These are phyloP conservation scores for Balaeniceps rex DNA, from an alignment of 2,113 vertebrate genomes.

Conservation along the genomic window DNA sequence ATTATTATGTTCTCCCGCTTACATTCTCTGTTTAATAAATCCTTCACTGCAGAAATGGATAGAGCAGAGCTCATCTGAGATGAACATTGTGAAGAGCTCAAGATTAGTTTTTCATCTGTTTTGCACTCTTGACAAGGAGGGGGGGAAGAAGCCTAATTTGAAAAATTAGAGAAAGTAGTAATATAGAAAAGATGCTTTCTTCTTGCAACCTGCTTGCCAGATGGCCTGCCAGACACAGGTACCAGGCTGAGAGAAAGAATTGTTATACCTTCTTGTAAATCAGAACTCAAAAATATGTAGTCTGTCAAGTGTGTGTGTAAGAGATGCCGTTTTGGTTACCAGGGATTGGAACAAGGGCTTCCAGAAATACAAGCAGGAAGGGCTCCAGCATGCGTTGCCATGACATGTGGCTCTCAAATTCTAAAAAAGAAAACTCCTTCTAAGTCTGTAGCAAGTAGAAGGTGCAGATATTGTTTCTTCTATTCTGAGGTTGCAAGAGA, in stretches of 20 bases:
- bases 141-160: not conserved
- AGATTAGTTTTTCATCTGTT: not conserved
- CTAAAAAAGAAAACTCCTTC: not conserved
- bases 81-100: not conserved
- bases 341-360: not conserved
- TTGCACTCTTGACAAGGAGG: not conserved
- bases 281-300: not conserved
- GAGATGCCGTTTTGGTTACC: not conserved
- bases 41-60: slow-evolving; percentile 29
- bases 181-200: not conserved
- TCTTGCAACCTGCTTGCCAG: not conserved
- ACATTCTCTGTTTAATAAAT: slow-evolving; percentile 34
- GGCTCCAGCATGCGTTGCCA: not conserved
- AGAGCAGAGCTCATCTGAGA: not conserved
- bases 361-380: not conserved
- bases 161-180: not conserved
- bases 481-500: not conserved
- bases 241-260: not conserved
- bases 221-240: not conserved
- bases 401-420: not conserved
- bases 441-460: not conserved
- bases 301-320: not conserved
- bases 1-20: slow-evolving; percentile 44
- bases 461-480: not conserved
- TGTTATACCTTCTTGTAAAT: not conserved